phyloP scores from a whole-genome alignment of 1,140 invertebrate genomes.

The Medauroidea extradentata region DNA sequence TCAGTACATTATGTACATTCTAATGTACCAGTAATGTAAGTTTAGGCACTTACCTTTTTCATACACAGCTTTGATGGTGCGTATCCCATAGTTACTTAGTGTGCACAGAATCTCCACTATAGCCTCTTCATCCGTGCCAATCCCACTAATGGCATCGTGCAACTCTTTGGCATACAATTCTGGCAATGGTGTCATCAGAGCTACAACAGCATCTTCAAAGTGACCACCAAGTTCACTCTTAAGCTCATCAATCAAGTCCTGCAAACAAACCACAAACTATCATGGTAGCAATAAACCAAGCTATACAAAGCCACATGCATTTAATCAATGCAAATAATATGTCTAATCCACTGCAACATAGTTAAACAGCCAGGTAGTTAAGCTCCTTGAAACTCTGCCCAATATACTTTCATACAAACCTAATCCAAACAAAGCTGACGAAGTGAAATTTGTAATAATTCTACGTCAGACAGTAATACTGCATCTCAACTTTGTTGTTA shows the following conservation, averaged over 20 bases:
- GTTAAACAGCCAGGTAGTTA: too few relatives aligned
- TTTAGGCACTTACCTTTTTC: slow-evolving; percentile 44
- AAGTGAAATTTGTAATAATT: too few relatives aligned
- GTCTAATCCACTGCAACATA: too few relatives aligned
- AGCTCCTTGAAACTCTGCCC: too few relatives aligned
- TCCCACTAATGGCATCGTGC: slow-evolving; percentile 50
- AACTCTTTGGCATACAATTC: slow-evolving; percentile 53
- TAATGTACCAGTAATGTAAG: not conserved
- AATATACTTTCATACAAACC: too few relatives aligned
- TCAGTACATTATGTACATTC: not conserved
- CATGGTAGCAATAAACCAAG: too few relatives aligned
- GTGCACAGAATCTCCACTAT: slow-evolving; percentile 55
- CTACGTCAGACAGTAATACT: too few relatives aligned
- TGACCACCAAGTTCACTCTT: slow-evolving; percentile 56
- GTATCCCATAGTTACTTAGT: slow-evolving; percentile 49
- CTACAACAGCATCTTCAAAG: slow-evolving; percentile 54
- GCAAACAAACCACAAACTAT: not conserved
- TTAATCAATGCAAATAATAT: too few relatives aligned
- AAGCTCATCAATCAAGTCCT: slow-evolving; percentile 54
- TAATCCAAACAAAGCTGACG: too few relatives aligned
- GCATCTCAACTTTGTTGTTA: too few relatives aligned
- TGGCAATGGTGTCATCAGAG: slow-evolving; percentile 51
- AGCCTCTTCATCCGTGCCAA: slow-evolving; percentile 51
- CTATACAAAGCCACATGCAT: too few relatives aligned
- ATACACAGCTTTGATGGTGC: slow-evolving; percentile 46